Evolutionary conservation across 2,888 invertebrate genomes (phyloP).

Genomic region (Ormyrus labotus): DNA sequence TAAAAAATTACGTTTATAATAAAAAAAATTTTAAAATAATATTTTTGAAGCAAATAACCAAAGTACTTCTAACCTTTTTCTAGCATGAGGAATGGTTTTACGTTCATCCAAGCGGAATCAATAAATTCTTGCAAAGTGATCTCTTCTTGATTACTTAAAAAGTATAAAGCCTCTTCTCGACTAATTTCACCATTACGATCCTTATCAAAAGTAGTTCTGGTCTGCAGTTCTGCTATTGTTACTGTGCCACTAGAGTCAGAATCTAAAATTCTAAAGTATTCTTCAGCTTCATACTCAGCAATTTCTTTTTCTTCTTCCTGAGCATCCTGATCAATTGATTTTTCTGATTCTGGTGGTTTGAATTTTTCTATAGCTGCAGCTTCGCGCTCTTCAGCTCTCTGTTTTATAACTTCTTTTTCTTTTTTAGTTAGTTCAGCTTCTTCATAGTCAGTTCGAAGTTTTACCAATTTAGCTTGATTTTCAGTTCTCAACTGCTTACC

Average conservation of each 20-base stretch:
- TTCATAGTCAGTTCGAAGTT: slow-evolving; percentile 83
- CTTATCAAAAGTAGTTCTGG: slow-evolving; percentile 88
- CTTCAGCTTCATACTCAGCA: slow-evolving; percentile 82
- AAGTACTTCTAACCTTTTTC: slow-evolving; percentile 80
- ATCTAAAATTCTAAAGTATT: slow-evolving; percentile 88
- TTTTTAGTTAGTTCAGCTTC: slow-evolving; percentile 88
- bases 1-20: neutral
- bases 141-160: slow-evolving; percentile 83
- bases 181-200: slow-evolving; percentile 92
- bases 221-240: slow-evolving; percentile 82
- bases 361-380: slow-evolving; percentile 86
- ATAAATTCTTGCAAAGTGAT: slow-evolving; percentile 83
- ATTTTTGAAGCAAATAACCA: neutral
- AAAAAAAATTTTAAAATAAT: neutral
- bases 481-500: slow-evolving; percentile 87
- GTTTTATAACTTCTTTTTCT: slow-evolving; percentile 87
- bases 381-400: slow-evolving; percentile 84
- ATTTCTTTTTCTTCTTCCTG: slow-evolving; percentile 79
- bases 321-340: slow-evolving; percentile 75
- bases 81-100: slow-evolving; percentile 88
- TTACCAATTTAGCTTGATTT: slow-evolving; percentile 83
- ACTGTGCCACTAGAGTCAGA: slow-evolving; percentile 87
- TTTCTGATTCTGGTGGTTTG: slow-evolving; percentile 77
- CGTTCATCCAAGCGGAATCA: slow-evolving; percentile 82
- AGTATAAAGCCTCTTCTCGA: slow-evolving; percentile 89